phyloP scores from a whole-genome alignment of 2,113 vertebrate genomes.

The Telmatochromis sp. region DNA sequence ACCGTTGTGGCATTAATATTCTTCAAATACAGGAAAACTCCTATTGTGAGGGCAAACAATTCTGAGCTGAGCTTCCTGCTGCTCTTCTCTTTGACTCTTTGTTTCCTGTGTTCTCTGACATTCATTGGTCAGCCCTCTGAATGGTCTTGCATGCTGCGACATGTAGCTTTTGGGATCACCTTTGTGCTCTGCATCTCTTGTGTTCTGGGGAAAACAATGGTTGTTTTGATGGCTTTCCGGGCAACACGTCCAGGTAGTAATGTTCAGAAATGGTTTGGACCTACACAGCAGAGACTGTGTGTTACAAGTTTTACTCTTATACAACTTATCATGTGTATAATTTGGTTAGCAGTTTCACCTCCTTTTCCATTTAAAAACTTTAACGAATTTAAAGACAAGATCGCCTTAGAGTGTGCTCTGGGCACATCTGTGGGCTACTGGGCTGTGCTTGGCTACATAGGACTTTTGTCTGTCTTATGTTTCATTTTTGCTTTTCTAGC shows the following conservation, averaged over 20 bases:
- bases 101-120: constrained; percentile 65
- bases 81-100: constrained; percentile 50
- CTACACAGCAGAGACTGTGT: not conserved
- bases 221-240: not conserved
- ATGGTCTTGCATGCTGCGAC: constrained; percentile 66
- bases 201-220: not conserved
- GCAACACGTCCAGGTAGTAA: not conserved
- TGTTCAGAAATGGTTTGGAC: not conserved
- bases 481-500: not conserved
- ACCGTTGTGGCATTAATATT: no score
- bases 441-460: not conserved
- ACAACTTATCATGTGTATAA: fast-evolving
- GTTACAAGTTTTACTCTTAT: not conserved
- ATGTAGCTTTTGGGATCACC: not conserved
- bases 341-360: constrained; percentile 52
- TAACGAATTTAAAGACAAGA: constrained; percentile 47
- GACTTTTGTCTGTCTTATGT: not conserved
- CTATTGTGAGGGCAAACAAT: no score
- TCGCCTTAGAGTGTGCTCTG: constrained; percentile 61
- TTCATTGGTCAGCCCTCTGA: constrained; percentile 62
- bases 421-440: not conserved
- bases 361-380: constrained; percentile 44
- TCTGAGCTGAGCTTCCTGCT: no score
- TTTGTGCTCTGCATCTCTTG: not conserved
- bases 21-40: no score